These are phyloP conservation scores for Cryptophagus acutangulus DNA, from an alignment of 2,888 invertebrate genomes.

Conservation along the genomic window DNA sequence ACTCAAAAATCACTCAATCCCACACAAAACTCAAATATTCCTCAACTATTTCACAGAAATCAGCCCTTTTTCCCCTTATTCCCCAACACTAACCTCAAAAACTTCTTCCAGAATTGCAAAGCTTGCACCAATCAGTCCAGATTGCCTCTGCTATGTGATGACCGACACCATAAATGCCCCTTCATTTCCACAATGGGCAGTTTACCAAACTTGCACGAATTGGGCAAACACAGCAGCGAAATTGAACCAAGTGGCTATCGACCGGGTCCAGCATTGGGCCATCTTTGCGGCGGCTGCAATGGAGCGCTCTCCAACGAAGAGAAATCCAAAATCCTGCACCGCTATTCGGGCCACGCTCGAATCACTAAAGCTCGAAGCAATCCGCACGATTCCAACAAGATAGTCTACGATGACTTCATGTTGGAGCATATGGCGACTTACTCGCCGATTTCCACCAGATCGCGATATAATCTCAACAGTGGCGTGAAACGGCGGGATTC, in stretches of 20 bases:
- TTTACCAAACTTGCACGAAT: slow-evolving; percentile 61
- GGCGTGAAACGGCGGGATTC: slow-evolving; percentile 66
- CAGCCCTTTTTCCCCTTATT: too few relatives aligned
- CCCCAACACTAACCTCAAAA: too few relatives aligned
- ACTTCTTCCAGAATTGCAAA: too few relatives aligned
- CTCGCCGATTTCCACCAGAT: slow-evolving; percentile 55
- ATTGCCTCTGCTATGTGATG: too few relatives aligned
- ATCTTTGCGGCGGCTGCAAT: slow-evolving; percentile 35
- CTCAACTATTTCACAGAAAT: too few relatives aligned
- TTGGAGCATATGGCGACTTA: slow-evolving; percentile 51
- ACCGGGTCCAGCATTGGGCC: slow-evolving; percentile 38
- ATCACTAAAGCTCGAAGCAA: slow-evolving; percentile 40
- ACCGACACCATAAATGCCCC: neutral
- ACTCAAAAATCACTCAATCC: too few relatives aligned
- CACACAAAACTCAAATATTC: too few relatives aligned
- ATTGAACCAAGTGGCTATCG: slow-evolving; percentile 15
- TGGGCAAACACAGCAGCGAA: slow-evolving; percentile 44
- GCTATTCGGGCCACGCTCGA: slow-evolving; percentile 39
- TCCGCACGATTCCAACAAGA: slow-evolving; percentile 36
- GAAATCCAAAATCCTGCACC: slow-evolving; percentile 38
- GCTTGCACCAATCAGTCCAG: too few relatives aligned
- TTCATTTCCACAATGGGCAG: slow-evolving; percentile 55
- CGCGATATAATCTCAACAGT: slow-evolving; percentile 52
- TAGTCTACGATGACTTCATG: slow-evolving; percentile 39
- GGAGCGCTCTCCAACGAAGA: slow-evolving; percentile 34